Percentiles rank a stretch among this genome's conserved stretches.
Conservation (phyloP, 2,888 invertebrate species). For the Neelides folsomi region DNA sequence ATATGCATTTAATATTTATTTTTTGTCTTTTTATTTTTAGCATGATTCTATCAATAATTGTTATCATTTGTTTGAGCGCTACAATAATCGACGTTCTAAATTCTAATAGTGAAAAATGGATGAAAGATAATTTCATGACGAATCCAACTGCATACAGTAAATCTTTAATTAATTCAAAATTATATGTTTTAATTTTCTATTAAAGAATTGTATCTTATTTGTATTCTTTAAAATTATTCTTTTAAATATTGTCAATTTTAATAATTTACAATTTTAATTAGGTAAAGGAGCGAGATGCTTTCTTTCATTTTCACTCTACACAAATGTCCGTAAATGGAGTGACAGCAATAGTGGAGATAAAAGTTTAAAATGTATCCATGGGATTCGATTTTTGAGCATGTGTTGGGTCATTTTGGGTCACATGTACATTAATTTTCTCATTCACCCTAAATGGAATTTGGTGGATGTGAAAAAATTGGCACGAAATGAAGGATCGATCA, state of each 20-base stretch:
- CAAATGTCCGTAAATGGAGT: conserved; percentile 46
- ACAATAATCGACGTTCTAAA: too few species aligned
- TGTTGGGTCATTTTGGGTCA: conserved; percentile 51
- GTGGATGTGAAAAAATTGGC: conserved; percentile 38
- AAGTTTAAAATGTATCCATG: conserved; percentile 55
- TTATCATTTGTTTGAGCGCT: too few species aligned
- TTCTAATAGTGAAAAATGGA: too few species aligned
- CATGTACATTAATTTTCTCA: conserved; percentile 47
- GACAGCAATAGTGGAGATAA: conserved; percentile 40
- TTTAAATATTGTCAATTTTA: not conserved
- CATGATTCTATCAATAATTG: too few species aligned
- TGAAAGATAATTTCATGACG: too few species aligned
- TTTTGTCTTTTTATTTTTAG: too few species aligned
- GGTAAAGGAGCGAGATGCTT: not conserved
- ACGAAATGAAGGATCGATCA: not conserved
- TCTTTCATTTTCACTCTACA: conserved; percentile 53
- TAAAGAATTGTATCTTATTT: too few species aligned
- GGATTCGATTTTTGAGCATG: conserved; percentile 51
- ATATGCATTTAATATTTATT: not conserved
- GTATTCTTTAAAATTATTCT: too few species aligned
- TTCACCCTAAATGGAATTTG: conserved; percentile 45
- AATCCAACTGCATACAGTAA: too few species aligned
- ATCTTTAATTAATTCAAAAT: too few species aligned
- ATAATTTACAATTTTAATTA: not conserved
- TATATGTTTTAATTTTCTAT: too few species aligned